Conservation (phyloP, 2,888 invertebrate genomes). For the Clanis bilineata region DNA sequence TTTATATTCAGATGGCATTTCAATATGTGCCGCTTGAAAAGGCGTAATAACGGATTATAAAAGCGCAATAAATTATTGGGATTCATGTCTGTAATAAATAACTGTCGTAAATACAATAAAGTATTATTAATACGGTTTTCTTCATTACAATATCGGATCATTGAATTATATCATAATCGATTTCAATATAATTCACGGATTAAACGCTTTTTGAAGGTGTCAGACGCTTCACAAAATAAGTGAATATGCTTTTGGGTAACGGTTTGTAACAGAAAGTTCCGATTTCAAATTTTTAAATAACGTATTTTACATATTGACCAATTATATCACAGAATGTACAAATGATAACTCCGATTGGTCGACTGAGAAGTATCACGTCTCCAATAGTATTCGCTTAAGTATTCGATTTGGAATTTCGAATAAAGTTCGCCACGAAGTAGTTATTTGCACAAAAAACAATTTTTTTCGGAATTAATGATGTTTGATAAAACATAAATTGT, state of each 20-base stretch:
- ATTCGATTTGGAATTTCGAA: neutral
- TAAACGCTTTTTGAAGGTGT: neutral
- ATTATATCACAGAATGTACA: neutral
- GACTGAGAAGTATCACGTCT: neutral
- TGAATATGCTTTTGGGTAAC: neutral
- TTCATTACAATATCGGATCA: neutral
- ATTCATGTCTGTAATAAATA: slow-evolving; percentile 14
- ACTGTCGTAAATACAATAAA: slow-evolving; percentile 4
- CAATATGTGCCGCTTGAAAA: neutral
- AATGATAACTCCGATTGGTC: neutral
- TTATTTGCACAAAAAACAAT: too few species aligned
- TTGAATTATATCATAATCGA: slow-evolving; percentile 6
- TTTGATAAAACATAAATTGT: too few species aligned
- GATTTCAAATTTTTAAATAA: neutral
- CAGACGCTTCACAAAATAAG: neutral
- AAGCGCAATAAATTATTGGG: neutral
- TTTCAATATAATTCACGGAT: neutral
- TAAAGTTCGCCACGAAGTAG: too few species aligned
- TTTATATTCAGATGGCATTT: neutral
- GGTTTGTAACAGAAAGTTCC: neutral
- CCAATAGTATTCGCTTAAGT: too few species aligned
- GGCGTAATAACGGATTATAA: slow-evolving; percentile 10
- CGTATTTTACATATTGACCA: neutral
- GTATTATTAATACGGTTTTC: neutral
- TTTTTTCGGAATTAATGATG: too few species aligned